Conservation (phyloP, 2,888 invertebrate genomes). For the Halictus quadricinctus region DNA sequence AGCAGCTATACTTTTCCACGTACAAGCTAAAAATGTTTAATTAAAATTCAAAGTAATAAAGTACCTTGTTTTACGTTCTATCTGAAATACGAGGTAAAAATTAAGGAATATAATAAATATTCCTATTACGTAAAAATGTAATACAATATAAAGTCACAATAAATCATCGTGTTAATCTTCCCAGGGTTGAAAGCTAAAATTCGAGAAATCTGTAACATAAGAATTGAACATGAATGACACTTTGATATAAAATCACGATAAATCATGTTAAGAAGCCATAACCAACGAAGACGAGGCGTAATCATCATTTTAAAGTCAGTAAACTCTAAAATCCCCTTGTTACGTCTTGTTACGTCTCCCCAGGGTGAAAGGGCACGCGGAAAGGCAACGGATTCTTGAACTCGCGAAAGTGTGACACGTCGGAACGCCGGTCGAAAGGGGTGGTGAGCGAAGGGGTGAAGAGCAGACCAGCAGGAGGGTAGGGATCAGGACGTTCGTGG, state of each 20-base stretch:
- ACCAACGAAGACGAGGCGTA: background rate
- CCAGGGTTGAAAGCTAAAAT: no score
- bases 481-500: slow-evolving; percentile 43
- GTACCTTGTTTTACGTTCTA: background rate
- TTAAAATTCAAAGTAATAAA: background rate
- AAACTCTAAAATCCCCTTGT: background rate
- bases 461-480: slow-evolving; percentile 10
- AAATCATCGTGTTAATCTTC: no score
- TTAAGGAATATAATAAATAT: no score
- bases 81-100: background rate
- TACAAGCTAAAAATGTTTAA: background rate
- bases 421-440: background rate
- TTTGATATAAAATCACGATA: background rate
- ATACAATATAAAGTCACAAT: no score
- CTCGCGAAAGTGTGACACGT: slow-evolving; percentile 21
- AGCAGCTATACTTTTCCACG: background rate
- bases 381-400: slow-evolving; percentile 1
- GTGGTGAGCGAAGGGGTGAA: slow-evolving; percentile 15
- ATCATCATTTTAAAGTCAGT: background rate
- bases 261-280: background rate
- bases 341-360: background rate
- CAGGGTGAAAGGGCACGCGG: background rate
- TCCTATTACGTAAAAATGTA: no score
- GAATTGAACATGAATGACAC: no score
- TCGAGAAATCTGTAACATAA: no score